A percentile compares a stretch with the other conserved stretches of the same genome.
Conservation (phyloP, 2,888 invertebrate genomes). For the Drosophila emarginata region DNA sequence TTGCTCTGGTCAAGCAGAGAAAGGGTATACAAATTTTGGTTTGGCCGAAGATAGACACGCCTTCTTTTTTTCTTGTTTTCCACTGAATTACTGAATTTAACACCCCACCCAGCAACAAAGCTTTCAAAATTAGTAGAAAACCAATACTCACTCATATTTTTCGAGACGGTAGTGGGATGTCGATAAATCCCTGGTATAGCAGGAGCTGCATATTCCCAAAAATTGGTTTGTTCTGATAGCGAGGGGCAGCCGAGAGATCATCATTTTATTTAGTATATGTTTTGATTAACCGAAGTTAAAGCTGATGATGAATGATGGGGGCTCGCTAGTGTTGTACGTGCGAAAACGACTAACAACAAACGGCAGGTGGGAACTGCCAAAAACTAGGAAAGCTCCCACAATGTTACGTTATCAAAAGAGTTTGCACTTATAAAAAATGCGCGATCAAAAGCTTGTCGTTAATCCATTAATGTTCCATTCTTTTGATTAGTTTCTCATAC, state of each 20-base stretch:
- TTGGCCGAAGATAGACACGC: neutral
- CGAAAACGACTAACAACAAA: conserved; percentile 12
- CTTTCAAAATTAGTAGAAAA: neutral
- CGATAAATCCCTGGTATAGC: neutral
- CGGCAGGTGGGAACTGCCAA: conserved; percentile 6
- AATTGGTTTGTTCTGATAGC: conserved; percentile 8
- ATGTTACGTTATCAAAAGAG: conserved; percentile 23
- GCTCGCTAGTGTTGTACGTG: neutral
- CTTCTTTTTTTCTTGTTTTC: neutral
- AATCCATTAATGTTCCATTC: neutral
- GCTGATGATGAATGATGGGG: neutral
- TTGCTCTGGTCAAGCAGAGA: neutral
- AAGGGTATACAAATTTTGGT: neutral
- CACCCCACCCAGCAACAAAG: neutral
- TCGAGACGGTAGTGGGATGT: neutral
- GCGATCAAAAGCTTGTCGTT: conserved; percentile 3
- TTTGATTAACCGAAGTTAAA: conserved; percentile 15
- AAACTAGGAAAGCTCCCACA: conserved; percentile 23
- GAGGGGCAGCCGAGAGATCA: neutral
- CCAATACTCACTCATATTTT: conserved; percentile 7
- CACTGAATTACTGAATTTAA: neutral
- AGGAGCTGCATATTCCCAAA: neutral
- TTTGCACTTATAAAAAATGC: conserved; percentile 22
- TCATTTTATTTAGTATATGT: neutral
- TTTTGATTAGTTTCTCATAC: neutral